phyloP scores from a whole-genome alignment of 2,888 invertebrate genomes.

The Nudaria mundana region DNA sequence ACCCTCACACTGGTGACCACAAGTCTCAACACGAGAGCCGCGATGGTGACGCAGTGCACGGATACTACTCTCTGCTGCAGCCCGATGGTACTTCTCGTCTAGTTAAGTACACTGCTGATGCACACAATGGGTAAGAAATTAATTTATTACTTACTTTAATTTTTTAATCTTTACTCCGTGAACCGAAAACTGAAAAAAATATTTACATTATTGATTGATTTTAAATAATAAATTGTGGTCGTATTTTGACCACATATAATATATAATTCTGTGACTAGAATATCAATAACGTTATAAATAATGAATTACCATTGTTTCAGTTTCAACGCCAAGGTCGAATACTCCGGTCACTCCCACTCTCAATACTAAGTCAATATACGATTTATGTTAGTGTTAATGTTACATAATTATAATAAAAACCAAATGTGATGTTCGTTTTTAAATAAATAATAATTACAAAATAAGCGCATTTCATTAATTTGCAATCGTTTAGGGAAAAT shows the following conservation, averaged over 20 bases:
- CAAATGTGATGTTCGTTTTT: no score
- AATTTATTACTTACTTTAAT: not conserved
- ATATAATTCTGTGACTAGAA: no score
- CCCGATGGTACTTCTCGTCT: conserved; percentile 69
- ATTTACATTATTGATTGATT: not conserved
- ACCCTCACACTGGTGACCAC: conserved; percentile 72
- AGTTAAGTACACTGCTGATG: conserved; percentile 72
- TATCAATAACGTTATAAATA: no score
- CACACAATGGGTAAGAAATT: conserved; percentile 19
- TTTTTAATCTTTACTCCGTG: not conserved
- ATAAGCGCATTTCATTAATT: no score
- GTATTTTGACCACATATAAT: no score
- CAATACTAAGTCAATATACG: no score
- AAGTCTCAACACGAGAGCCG: conserved; percentile 65
- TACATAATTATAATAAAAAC: no score
- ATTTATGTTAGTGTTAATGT: no score
- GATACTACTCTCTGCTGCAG: conserved; percentile 62
- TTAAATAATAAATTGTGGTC: no score
- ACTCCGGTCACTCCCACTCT: conserved; percentile 61
- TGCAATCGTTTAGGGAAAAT: no score
- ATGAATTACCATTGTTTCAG: no score
- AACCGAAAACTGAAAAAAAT: not conserved
- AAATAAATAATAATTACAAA: no score
- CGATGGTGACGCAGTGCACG: conserved; percentile 68
- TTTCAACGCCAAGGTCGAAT: conserved; percentile 74